Conservation (phyloP, 2,113 vertebrate species). For the Percina caprodes region DNA sequence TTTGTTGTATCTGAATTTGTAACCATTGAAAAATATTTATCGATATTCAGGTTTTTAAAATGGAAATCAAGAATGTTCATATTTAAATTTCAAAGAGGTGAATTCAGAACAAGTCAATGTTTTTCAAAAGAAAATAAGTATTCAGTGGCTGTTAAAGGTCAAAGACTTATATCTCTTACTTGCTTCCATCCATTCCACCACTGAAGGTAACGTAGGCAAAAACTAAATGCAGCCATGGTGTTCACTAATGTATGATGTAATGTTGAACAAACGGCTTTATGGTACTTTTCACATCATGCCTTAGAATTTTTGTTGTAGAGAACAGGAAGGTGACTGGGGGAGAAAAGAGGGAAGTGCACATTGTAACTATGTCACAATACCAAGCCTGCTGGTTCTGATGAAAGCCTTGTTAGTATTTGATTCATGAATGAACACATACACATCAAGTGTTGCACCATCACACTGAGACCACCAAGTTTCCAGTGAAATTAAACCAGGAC, state of each 20-base stretch:
- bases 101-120: too few relatives aligned
- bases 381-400: neutral
- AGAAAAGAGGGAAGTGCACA: neutral
- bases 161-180: too few relatives aligned
- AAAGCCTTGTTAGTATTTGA: neutral
- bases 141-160: too few relatives aligned
- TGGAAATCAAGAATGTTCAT: too few relatives aligned
- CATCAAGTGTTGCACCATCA: too few relatives aligned
- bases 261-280: neutral
- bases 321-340: neutral
- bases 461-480: neutral
- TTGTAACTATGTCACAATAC: neutral
- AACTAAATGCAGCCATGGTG: neutral
- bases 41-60: too few relatives aligned
- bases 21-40: too few relatives aligned
- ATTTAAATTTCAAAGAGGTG: too few relatives aligned
- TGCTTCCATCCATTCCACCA: too few relatives aligned
- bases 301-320: neutral
- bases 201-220: too few relatives aligned
- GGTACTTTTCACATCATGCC: neutral
- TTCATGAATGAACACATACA: rapidly evolving
- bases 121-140: too few relatives aligned
- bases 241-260: neutral
- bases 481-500: neutral
- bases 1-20: too few relatives aligned